phyloP scores from a whole-genome alignment of 2,888 invertebrate genomes.

The Trichopria drosophilae region DNA sequence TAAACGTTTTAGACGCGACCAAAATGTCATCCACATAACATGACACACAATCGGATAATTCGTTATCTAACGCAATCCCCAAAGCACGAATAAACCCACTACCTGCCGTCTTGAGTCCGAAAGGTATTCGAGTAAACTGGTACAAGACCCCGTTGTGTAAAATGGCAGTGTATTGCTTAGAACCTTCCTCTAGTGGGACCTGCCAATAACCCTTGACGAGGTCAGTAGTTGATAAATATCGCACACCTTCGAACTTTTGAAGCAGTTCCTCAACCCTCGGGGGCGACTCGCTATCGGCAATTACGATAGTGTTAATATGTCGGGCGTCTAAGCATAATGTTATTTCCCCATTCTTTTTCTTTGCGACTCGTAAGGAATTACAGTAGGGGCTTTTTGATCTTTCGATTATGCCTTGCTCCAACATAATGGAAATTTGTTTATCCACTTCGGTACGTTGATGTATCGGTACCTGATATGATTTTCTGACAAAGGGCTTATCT shows the following conservation, averaged over 20 bases:
- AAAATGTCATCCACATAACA: constrained; percentile 40
- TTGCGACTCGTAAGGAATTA: not conserved
- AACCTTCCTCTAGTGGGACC: not conserved
- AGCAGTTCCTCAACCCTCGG: too few species aligned
- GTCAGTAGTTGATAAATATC: too few species aligned
- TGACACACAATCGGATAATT: constrained; percentile 37
- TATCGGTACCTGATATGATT: not conserved
- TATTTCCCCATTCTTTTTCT: too few species aligned
- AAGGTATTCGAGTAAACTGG: not conserved
- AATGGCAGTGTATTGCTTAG: constrained; percentile 1
- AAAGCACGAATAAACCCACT: not conserved
- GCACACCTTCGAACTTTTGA: too few species aligned
- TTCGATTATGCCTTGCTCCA: not conserved
- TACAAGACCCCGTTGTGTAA: not conserved
- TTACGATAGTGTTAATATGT: constrained; percentile 50
- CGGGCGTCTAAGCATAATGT: constrained; percentile 59
- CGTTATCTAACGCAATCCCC: too few species aligned
- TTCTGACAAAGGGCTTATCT: not conserved
- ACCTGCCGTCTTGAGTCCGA: not conserved
- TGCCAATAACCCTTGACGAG: too few species aligned
- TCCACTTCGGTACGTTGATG: not conserved
- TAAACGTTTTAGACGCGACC: constrained; percentile 33
- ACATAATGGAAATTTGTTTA: not conserved
- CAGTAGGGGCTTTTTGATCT: not conserved
- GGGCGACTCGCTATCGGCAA: too few species aligned